Evolutionary conservation across 2,797 vertebrate species (phyloP), one percentile per base, ranked within the genome.

Genomic region (Coregonus sp.): DNA sequence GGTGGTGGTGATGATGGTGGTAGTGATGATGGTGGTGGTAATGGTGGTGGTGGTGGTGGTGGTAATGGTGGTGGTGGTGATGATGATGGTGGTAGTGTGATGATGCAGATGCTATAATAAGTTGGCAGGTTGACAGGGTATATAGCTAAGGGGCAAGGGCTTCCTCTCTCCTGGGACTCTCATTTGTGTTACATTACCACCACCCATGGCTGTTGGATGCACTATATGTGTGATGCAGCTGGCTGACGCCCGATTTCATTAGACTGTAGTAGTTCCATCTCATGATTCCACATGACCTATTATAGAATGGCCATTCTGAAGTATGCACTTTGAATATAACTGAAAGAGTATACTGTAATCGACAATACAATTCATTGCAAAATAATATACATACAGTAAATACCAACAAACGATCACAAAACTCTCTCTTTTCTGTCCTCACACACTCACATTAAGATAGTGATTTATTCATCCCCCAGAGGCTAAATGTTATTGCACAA

Each of bases 131-230:
- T 75, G 76, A 76, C 67, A 56, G 69, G 47, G 20, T 20, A 63
- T n/a, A 11, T 74, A 72, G 66, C 75, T 73, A 31, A 69, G 71
- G 75, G 75, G 79, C 52, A 72, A 51, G 20, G 56, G 73, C 81
- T 59, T 81, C 52, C 79, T 87, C 85, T 85, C 88, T 75, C 67
- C 59, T 61, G 85, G 84, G 85, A 78, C 40, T 86, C 74, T 86
- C 76, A 84, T 90, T 88, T 40, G 52, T 81, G 85, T 74, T 74
- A 54, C 31, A 84, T 87, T 83, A 85, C 31, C 47, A 4, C 78
- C 66, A 81, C 81, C 47, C 1, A 79, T 18, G 70, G 76, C 80
- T 84, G 68, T 79, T 82, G 68, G 77, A 79, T 75, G 73, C 73
- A 59, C 73, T 61, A 33, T 77, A 75, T 79, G 76, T 85, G 73